These are phyloP conservation scores for Sinocyclocheilus rhinocerous DNA, from an alignment of 2,113 vertebrate species.

Conservation along the genomic window DNA sequence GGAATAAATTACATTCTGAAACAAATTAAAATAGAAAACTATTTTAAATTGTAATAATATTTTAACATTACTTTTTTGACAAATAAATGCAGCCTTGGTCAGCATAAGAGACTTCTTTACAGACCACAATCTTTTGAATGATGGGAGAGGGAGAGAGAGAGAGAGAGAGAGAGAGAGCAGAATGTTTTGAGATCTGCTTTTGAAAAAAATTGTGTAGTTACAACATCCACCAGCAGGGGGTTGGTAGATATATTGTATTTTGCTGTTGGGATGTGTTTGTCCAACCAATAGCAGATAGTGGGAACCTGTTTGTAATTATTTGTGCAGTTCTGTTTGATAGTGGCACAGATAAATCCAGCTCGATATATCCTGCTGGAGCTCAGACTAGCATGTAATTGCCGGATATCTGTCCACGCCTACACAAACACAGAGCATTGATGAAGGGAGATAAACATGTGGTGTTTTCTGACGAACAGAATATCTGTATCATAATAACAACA, in stretches of 20 bases:
- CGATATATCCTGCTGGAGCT: background rate
- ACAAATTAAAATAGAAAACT: too few species aligned
- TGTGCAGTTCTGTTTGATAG: background rate
- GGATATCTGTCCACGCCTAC: slow-evolving; percentile 3
- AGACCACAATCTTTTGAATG: background rate
- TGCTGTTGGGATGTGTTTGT: background rate
- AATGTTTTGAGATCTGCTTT: background rate
- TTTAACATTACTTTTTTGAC: background rate
- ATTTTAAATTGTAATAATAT: background rate
- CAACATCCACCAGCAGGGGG: background rate
- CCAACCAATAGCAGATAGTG: background rate
- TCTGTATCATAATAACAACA: slow-evolving; percentile 15
- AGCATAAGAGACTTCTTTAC: background rate
- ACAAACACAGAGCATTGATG: background rate
- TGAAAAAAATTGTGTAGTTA: background rate
- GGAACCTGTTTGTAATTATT: background rate
- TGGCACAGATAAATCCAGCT: background rate
- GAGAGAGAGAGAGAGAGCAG: background rate
- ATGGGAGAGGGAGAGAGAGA: too few species aligned
- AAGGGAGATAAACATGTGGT: background rate
- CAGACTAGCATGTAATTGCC: background rate
- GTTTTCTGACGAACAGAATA: background rate
- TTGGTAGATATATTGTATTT: background rate
- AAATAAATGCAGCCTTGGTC: background rate
- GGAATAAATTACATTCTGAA: too few species aligned